Evolutionary conservation across 2,113 vertebrate genomes (phyloP).

Genomic region (Nestor notabilis): DNA sequence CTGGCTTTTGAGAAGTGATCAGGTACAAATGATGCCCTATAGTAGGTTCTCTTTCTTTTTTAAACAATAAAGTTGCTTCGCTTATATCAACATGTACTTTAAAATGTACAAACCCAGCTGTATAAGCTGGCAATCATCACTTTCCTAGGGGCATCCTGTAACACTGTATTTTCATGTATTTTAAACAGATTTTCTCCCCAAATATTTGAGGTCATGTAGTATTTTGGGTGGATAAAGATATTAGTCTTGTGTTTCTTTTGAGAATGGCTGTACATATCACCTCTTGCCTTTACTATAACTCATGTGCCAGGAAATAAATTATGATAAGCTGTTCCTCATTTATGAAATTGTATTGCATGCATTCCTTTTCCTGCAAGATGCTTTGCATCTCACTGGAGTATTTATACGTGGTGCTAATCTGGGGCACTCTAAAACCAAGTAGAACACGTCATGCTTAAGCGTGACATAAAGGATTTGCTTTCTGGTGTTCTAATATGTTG

Average conservation of each 20-base stretch:
- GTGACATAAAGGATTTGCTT: neutral
- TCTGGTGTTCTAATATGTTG: slow-evolving; percentile 9
- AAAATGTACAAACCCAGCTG: neutral
- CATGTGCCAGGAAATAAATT: neutral
- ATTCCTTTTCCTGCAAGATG: neutral
- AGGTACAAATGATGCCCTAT: neutral
- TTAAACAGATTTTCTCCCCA: neutral
- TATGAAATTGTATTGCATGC: neutral
- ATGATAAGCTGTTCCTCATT: neutral
- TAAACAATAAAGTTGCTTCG: neutral
- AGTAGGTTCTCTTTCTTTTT: neutral
- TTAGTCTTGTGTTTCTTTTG: neutral
- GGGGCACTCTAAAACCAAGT: neutral
- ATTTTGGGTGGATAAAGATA: neutral
- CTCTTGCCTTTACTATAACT: neutral
- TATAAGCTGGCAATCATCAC: neutral
- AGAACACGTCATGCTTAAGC: rapidly evolving
- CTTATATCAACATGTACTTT: rapidly evolving
- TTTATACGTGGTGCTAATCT: neutral
- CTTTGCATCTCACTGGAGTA: neutral
- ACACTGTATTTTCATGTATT: neutral
- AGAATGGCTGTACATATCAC: rapidly evolving
- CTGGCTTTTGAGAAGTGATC: neutral
- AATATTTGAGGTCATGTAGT: neutral
- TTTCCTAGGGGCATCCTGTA: neutral